Conservation (phyloP, 2,113 vertebrate species). For the Atrichornis clamosus region DNA sequence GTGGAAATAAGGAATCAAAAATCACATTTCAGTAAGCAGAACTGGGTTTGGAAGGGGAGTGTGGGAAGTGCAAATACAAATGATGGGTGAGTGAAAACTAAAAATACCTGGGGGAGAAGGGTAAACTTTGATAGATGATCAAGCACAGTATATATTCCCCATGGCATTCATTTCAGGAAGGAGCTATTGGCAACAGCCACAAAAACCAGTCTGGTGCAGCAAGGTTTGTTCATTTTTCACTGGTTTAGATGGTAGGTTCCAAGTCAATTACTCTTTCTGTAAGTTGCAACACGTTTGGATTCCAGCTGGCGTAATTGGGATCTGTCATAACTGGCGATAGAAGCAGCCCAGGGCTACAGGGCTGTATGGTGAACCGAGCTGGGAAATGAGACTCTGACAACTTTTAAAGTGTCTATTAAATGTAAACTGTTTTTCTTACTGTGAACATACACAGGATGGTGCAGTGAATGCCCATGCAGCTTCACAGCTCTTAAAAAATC, state of each 20-base stretch:
- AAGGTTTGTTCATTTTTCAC: background rate
- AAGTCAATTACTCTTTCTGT: background rate
- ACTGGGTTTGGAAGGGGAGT: background rate
- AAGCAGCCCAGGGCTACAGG: background rate
- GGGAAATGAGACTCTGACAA: background rate
- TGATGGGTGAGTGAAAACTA: background rate
- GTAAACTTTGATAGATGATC: background rate
- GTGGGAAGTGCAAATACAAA: background rate
- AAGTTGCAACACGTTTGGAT: background rate
- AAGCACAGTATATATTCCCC: background rate
- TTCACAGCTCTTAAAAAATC: background rate
- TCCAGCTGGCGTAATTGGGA: background rate
- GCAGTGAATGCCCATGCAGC: background rate
- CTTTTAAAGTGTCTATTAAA: background rate
- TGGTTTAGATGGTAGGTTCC: background rate
- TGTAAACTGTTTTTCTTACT: background rate
- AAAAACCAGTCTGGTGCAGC: background rate
- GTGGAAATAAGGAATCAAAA: background rate
- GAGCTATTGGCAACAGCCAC: background rate
- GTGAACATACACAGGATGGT: background rate
- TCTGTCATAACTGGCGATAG: rapidly evolving
- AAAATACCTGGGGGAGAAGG: background rate
- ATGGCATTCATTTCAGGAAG: background rate
- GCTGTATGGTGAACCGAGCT: background rate
- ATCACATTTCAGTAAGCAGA: background rate